Base-by-base conservation (phyloP, 2,888 invertebrate genomes). In the Cheilosia grossa region DNA sequence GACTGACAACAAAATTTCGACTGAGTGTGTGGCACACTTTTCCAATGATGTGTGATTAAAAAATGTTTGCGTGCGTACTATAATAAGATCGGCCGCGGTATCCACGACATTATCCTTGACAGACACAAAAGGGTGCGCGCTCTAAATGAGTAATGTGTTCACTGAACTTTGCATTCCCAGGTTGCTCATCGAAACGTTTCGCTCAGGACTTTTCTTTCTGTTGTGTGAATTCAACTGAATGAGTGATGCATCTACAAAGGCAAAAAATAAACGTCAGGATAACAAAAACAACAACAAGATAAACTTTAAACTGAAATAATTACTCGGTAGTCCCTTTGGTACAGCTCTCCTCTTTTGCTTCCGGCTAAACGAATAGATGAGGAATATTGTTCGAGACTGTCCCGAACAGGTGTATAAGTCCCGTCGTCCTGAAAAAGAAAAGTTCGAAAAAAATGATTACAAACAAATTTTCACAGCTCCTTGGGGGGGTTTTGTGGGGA, bases 91-190 rank as follows among this genome's bases (percentile, higher is more conserved):
- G 53, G 47, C 74, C 83, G 67, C 40, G 53, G 21, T 66, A 24
- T 59, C 56, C 49, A 59, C 75, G 82, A 56, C 83, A 79, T 80
- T 74, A 80, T 83, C 66, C 59, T 73, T 59, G 40, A 74, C 53
- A 21, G 9, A 24, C 17, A 13, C 15, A 49, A 24, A 9, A 0
- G 40, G n/a, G 47, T 24, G 53, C 7, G 49, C 24, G 47, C 19
- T 66, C 61, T 69, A 40, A 30, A 54, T 44, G 72, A 59, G 66
- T 49, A 61, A 47, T 17, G 30, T 83, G 66, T 47, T 83, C 83
- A 61, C 64, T 77, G 77, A 77, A 80, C 69, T 66, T 75, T 58
- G 69, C 80, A 74, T 83, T 53, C 51, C 59, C 63, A 17, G 27
- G 33, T 58, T 63, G 42, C 51, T 75, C 56, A 75, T 63, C 15